phyloP scores from a whole-genome alignment of 2,888 invertebrate genomes.

The Acleris cristana region DNA sequence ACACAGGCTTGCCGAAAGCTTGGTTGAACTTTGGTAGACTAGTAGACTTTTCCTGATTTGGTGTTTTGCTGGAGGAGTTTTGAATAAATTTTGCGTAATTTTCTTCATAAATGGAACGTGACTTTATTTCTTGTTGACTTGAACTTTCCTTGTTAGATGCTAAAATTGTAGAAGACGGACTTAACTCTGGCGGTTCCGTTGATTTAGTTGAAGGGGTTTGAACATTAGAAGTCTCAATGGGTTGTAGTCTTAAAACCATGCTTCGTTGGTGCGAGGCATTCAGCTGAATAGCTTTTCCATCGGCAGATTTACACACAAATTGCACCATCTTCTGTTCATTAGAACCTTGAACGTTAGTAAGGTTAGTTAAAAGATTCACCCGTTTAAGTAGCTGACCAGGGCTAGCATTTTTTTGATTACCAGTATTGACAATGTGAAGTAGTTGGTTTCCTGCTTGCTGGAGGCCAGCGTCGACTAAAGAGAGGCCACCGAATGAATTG shows the following conservation, averaged over 20 bases:
- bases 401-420: slow-evolving; percentile 66
- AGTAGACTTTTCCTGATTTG: slow-evolving; percentile 71
- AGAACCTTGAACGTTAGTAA: slow-evolving; percentile 74
- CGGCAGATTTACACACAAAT: slow-evolving; percentile 86
- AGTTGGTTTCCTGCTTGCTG: slow-evolving; percentile 78
- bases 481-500: slow-evolving; percentile 69
- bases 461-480: slow-evolving; percentile 71
- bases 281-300: slow-evolving; percentile 83
- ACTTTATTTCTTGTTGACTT: slow-evolving; percentile 74
- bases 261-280: slow-evolving; percentile 81
- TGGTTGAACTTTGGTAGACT: slow-evolving; percentile 90
- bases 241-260: slow-evolving; percentile 78
- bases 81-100: slow-evolving; percentile 83
- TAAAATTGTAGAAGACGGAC: slow-evolving; percentile 49
- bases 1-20: slow-evolving; percentile 90
- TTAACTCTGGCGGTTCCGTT: slow-evolving; percentile 60
- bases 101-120: slow-evolving; percentile 81
- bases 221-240: slow-evolving; percentile 67
- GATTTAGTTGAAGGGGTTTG: slow-evolving; percentile 54
- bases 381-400: slow-evolving; percentile 74
- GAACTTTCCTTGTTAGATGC: slow-evolving; percentile 52
- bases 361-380: slow-evolving; percentile 78
- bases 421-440: slow-evolving; percentile 78
- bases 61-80: slow-evolving; percentile 63
- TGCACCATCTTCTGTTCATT: slow-evolving; percentile 84